phyloP scores from a whole-genome alignment of 35 echinoderm and acorn worm species.

The Patiria miniata region DNA sequence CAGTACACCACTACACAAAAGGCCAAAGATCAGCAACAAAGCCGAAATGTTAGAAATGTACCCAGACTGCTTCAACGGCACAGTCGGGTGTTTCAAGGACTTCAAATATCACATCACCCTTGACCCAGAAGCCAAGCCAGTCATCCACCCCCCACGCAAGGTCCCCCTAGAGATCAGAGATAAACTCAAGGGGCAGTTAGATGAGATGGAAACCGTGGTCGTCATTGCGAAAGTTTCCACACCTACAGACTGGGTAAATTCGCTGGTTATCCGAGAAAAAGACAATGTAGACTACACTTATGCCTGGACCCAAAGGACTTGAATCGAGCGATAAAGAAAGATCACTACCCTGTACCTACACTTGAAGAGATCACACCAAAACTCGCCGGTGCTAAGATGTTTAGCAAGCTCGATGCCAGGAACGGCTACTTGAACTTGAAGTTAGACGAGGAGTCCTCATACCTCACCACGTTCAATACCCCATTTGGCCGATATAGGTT shows the following conservation, averaged over 20 bases:
- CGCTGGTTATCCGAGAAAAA: slow-evolving; percentile 61
- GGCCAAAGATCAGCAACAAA: not conserved
- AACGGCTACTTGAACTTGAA: slow-evolving; percentile 67
- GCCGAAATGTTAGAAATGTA: not conserved
- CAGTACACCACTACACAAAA: not conserved
- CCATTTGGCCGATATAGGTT: slow-evolving; percentile 73
- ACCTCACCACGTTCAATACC: too few species aligned
- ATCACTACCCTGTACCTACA: slow-evolving; percentile 59
- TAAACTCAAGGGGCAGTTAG: too few species aligned
- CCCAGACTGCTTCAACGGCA: not conserved
- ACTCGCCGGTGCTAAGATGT: too few species aligned
- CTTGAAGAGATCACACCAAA: slow-evolving; percentile 8
- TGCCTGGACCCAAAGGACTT: slow-evolving; percentile 72
- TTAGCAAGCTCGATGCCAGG: too few species aligned
- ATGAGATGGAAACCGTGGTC: not conserved
- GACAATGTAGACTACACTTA: slow-evolving; percentile 56
- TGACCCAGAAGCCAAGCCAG: not conserved
- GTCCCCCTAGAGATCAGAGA: too few species aligned
- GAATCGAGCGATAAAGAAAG: slow-evolving; percentile 67
- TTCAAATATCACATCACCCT: too few species aligned
- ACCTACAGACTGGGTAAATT: slow-evolving; percentile 66
- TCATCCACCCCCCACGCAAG: slow-evolving; percentile 27
- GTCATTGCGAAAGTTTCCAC: slow-evolving; percentile 43
- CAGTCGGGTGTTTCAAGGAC: too few species aligned
- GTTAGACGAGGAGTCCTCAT: too few species aligned